Percentiles rank a stretch among this genome's conserved stretches.
phyloP scores from a whole-genome alignment of 1,140 invertebrate species.

The Proctacanthus coquilletti region DNA sequence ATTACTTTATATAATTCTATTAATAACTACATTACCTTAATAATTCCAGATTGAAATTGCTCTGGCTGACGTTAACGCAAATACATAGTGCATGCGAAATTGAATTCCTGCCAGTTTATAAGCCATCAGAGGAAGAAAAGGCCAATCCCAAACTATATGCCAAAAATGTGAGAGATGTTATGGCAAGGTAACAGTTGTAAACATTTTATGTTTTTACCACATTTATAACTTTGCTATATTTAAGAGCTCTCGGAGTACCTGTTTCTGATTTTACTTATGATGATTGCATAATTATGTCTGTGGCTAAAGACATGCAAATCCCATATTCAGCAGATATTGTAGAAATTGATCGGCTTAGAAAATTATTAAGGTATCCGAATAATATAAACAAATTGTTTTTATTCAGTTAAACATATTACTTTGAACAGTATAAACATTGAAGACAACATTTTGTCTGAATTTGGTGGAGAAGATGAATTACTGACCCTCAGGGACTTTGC shows the following conservation, averaged over 20 bases:
- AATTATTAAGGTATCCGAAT: conserved; percentile 54
- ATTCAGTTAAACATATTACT: background rate
- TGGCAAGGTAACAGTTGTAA: conserved; percentile 63
- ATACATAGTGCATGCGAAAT: conserved; percentile 83
- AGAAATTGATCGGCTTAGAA: conserved; percentile 59
- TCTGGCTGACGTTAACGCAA: conserved; percentile 85
- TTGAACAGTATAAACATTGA: background rate
- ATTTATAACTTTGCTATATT: conserved; percentile 5
- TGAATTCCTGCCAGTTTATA: conserved; percentile 87
- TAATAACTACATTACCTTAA: too few species aligned
- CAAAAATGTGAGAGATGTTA: conserved; percentile 73
- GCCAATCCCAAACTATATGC: conserved; percentile 80
- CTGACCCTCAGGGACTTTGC: too few species aligned
- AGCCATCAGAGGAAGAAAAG: conserved; percentile 72
- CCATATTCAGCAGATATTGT: conserved; percentile 56
- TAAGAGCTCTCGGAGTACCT: conserved; percentile 62
- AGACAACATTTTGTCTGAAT: background rate
- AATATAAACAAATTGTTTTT: conserved; percentile 9
- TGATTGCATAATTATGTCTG: conserved; percentile 71
- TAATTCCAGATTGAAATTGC: conserved; percentile 65
- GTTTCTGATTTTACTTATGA: conserved; percentile 86
- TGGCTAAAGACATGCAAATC: conserved; percentile 64
- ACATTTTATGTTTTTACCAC: background rate
- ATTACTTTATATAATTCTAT: too few species aligned
- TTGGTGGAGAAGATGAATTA: too few species aligned